Base-by-base conservation (phyloP, 2,113 vertebrate genomes). In the Chelonoidis abingdonii region DNA sequence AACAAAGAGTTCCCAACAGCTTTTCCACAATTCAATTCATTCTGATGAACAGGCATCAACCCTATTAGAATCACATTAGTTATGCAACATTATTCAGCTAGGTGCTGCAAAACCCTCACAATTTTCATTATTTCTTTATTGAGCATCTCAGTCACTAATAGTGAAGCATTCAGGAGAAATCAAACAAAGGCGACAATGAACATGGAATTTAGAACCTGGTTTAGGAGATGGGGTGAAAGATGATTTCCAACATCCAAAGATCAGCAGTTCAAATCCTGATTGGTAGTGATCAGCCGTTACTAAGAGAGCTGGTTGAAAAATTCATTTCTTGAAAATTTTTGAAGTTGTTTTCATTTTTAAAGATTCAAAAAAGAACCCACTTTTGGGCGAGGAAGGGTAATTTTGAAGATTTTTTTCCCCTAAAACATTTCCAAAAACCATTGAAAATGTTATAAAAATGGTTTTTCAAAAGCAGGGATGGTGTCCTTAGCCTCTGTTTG, bases 101-200 rank as follows among this genome's bases (percentile, higher is more conserved):
- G 84, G 86, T 93, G 62, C 19, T 76, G 93, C 92, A 91, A 53
- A 1, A 47, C 13, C 83, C 85, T 81, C 93, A 59, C 91, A 27
- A 80, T 1, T 22, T 0, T 24, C 0, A 0, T 88, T 83, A 54
- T 65, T 92, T 87, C 87, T 53, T 85, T 65, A 89, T 89, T 69
- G 41, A 53, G 41, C 10, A 0, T 14, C 44, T n/a, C 0, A 0
- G 21, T 2, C 25, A 47, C 49, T 57, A 44, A 62, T 83, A 44
- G 82, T 57, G 83, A 91, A 91, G 3, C 0, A 0, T 69, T 83
- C 65, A 50, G 53, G 27, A 86, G 88, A 80, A 93, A 94, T 89
- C 90, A 83, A 65, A 78, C 16, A 93, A 90, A 65, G 85, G 72
- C 84, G 75, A 93, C 75, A 93, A 92, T 19, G 83, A 95, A 80